Conservation (phyloP, 2,888 invertebrate species). For the Cremastobaeus sp. region DNA sequence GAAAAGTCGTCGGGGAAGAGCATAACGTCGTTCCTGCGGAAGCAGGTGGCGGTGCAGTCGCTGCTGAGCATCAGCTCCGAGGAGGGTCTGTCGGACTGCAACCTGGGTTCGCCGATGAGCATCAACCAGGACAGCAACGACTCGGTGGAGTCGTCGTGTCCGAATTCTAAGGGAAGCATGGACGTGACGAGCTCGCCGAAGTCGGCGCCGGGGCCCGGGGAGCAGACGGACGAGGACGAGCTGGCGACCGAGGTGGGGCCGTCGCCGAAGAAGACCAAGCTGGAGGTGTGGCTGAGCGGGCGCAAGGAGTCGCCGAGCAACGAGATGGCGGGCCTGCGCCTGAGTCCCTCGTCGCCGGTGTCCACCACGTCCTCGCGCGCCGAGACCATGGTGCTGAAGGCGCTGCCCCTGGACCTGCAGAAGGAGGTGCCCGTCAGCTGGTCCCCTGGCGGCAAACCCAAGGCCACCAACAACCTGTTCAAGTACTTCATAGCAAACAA, state of each 20-base stretch:
- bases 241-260: slow-evolving; percentile 83
- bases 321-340: slow-evolving; percentile 74
- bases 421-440: slow-evolving; percentile 81
- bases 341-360: slow-evolving; percentile 72
- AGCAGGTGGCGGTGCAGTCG: slow-evolving; percentile 88
- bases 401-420: slow-evolving; percentile 85
- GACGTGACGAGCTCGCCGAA: slow-evolving; percentile 58
- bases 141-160: slow-evolving; percentile 62
- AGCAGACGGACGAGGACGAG: slow-evolving; percentile 69
- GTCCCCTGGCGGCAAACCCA: slow-evolving; percentile 73
- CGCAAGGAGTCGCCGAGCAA: slow-evolving; percentile 77
- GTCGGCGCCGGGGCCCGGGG: slow-evolving; percentile 24
- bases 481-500: slow-evolving; percentile 77
- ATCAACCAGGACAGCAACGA: slow-evolving; percentile 74
- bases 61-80: slow-evolving; percentile 78
- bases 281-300: slow-evolving; percentile 79
- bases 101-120: slow-evolving; percentile 78
- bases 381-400: slow-evolving; percentile 84
- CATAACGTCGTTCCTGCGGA: slow-evolving; percentile 86
- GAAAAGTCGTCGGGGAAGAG: slow-evolving; percentile 84
- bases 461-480: slow-evolving; percentile 76
- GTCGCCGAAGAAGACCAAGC: slow-evolving; percentile 85
- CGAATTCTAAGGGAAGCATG: slow-evolving; percentile 46
- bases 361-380: slow-evolving; percentile 78
- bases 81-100: slow-evolving; percentile 73